Evolutionary conservation across 2,888 invertebrate species (phyloP), one percentile per base, ranked within the genome.

Genomic region (Homarus gammarus): DNA sequence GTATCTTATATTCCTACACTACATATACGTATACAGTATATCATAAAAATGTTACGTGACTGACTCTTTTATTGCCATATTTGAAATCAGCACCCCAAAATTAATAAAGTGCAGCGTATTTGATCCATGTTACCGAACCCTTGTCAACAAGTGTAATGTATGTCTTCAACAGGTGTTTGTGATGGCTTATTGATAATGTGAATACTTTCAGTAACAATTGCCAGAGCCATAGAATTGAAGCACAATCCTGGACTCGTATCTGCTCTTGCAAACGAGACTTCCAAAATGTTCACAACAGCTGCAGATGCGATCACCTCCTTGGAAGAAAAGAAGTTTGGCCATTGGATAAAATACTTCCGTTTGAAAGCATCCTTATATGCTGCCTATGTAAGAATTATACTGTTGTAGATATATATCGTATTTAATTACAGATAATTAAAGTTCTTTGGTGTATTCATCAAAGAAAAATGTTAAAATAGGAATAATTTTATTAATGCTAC

Each of bases 151-250:
- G n/a, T n/a, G n/a, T n/a, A n/a, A n/a, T n/a, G n/a, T n/a, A n/a
- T n/a, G n/a, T n/a, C n/a, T n/a, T n/a, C n/a, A n/a, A n/a, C n/a
- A n/a, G n/a, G 64, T 27, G 18, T 64, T 22, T 72, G 12, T 10
- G 33, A 33, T 22, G 77, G 18, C 31, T 81, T 73, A 38, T 27
- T 18, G 18, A 27, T 56, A 40, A 18, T 75, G 18, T 49, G 5
- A 68, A 12, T 61, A 40, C 84, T 93, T 93, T 36, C 93, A 94
- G 95, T 96, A 61, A 95, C 96, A 27, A 95, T 96, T 78, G 96
- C 95, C 1, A 93, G 96, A 93, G 96, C 96, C 18, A 95, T 96
- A 8, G 96, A 96, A 92, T 93, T 96, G 93, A 95, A 95, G 92
- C 96, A 96, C 93, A 94, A 95, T 87, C 93, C 95, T 2, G 94